Evolutionary conservation across 1,140 invertebrate genomes (phyloP).

Genomic region (Sesamia nonagrioides): DNA sequence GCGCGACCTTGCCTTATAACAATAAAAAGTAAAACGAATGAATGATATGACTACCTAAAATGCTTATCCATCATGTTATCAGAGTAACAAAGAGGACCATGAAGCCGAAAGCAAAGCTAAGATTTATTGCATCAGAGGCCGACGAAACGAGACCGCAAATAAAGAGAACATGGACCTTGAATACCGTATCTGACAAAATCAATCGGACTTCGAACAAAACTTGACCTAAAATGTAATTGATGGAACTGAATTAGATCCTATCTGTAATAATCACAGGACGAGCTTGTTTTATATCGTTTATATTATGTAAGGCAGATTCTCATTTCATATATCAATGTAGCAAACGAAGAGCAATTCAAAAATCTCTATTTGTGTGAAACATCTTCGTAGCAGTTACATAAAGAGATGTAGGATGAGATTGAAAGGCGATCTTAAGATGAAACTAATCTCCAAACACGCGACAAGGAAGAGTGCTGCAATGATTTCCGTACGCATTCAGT

Average conservation of each 20-base stretch:
- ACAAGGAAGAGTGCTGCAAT: slow-evolving; percentile 63
- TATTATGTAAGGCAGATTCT: background rate
- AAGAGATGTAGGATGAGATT: slow-evolving; percentile 12
- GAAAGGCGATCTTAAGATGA: slow-evolving; percentile 42
- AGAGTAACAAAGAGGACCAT: slow-evolving; percentile 81
- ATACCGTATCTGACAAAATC: slow-evolving; percentile 86
- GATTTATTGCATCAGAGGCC: slow-evolving; percentile 85
- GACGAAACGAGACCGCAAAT: slow-evolving; percentile 85
- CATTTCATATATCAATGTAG: background rate
- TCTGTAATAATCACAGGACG: slow-evolving; percentile 6
- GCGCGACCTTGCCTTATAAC: slow-evolving; percentile 46
- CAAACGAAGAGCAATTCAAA: background rate
- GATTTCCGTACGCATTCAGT: slow-evolving; percentile 59
- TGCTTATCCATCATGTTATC: slow-evolving; percentile 82
- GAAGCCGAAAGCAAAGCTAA: slow-evolving; percentile 79
- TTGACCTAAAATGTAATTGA: slow-evolving; percentile 85
- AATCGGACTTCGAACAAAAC: slow-evolving; percentile 84
- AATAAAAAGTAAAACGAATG: slow-evolving; percentile 54
- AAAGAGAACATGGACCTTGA: slow-evolving; percentile 87
- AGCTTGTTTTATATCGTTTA: background rate
- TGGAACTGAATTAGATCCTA: slow-evolving; percentile 66
- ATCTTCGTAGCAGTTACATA: slow-evolving; percentile 36
- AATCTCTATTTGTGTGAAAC: background rate
- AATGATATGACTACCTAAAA: slow-evolving; percentile 69
- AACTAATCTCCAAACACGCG: slow-evolving; percentile 51